Evolutionary conservation across 2,113 vertebrate genomes (phyloP).

Genomic region (Merops nubicus): DNA sequence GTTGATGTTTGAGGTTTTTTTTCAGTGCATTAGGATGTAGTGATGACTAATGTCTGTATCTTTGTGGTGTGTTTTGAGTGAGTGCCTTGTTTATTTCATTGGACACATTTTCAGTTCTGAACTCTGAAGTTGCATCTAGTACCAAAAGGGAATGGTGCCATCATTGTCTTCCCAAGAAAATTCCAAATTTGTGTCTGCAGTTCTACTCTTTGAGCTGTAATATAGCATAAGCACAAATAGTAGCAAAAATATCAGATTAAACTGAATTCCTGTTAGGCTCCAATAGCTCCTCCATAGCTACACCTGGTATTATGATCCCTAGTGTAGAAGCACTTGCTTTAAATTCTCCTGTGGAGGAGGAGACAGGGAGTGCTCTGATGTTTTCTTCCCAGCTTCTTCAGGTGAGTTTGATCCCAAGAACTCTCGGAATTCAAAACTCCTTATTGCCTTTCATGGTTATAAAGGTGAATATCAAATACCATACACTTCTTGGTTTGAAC

Average conservation of each 20-base stretch:
- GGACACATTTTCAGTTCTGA: neutral
- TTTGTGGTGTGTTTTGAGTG: neutral
- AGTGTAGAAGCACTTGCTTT: neutral
- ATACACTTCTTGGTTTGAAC: neutral
- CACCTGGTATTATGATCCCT: neutral
- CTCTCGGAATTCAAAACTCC: neutral
- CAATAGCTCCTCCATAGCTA: neutral
- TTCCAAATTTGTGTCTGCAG: neutral
- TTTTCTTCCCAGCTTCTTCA: neutral
- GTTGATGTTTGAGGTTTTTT: neutral
- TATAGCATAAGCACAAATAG: neutral
- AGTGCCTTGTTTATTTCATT: neutral
- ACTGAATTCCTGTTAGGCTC: neutral
- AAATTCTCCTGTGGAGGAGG: neutral
- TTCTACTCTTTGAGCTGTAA: neutral
- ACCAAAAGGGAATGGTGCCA: neutral
- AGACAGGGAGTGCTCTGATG: neutral
- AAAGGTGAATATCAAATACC: neutral
- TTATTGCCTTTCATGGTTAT: neutral
- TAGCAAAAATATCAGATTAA: neutral
- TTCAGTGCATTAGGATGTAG: neutral
- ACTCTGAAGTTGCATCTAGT: neutral
- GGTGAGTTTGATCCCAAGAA: neutral
- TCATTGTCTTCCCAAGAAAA: neutral
- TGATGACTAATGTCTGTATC: neutral